phyloP scores from a whole-genome alignment of 2,113 vertebrate genomes.

The Xiphophorus couchianus region DNA sequence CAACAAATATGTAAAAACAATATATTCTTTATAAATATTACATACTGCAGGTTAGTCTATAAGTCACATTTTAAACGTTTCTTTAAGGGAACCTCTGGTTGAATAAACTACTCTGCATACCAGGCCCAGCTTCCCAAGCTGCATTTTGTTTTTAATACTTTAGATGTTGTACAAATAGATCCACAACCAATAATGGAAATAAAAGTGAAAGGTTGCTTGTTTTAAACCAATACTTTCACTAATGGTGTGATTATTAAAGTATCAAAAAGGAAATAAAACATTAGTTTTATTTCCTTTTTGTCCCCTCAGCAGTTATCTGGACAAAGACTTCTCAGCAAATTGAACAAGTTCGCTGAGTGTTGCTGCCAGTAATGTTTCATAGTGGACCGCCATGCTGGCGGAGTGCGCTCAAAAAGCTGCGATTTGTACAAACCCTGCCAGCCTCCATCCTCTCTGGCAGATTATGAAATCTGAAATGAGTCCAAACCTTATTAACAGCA shows the following conservation, averaged over 20 bases:
- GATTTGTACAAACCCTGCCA: background rate
- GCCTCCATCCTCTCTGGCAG: background rate
- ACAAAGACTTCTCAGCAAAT: background rate
- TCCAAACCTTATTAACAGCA: constrained; percentile 10
- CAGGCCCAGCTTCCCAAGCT: no score
- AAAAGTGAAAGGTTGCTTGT: background rate
- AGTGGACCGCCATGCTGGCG: background rate
- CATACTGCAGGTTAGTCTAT: no score
- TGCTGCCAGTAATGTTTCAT: background rate
- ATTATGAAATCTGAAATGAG: constrained; percentile 8
- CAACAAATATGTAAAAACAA: no score
- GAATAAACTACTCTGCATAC: no score
- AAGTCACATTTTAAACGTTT: no score
- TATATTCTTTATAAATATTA: no score
- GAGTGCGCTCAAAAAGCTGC: background rate
- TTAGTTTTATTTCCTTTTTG: background rate
- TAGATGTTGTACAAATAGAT: background rate
- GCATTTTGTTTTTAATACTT: no score
- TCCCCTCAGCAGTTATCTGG: background rate
- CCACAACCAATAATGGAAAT: background rate
- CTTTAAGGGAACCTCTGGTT: no score
- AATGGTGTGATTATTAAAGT: background rate
- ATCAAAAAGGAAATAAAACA: no score
- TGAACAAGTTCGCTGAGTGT: background rate
- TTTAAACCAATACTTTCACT: background rate